phyloP scores from a whole-genome alignment of 2,797 vertebrate species.

The Eutrigla gurnardus region DNA sequence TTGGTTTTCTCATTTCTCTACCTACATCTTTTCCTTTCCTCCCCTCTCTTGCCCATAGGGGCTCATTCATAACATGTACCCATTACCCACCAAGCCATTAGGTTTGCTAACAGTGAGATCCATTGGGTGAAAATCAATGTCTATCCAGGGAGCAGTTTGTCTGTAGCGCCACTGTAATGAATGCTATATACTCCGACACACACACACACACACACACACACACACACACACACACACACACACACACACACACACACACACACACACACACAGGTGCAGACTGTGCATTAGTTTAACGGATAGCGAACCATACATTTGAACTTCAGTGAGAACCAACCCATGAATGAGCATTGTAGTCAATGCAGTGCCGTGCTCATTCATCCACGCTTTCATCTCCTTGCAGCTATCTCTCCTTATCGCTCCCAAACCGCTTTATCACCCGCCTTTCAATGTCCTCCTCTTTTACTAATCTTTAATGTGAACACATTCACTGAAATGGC shows the following conservation, averaged over 20 bases:
- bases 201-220: conserved; percentile 16
- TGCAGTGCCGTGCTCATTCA: conserved; percentile 14
- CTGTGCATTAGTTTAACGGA: conserved; percentile 34
- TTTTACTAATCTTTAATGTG: background rate
- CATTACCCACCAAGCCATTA: conserved; percentile 83
- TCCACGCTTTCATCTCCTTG: conserved; percentile 6
- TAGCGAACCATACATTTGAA: conserved; percentile 49
- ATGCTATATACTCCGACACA: conserved; percentile 69
- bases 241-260: conserved; percentile 4
- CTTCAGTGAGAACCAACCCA: conserved; percentile 37
- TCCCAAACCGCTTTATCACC: conserved; percentile 1
- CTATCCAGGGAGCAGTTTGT: conserved; percentile 82
- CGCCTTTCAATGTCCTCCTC: background rate
- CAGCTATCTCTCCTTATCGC: background rate
- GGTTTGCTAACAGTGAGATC: conserved; percentile 83
- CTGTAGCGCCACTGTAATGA: conserved; percentile 76
- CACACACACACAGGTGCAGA: conserved; percentile 25
- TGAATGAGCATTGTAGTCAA: conserved; percentile 22
- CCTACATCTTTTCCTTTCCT: conserved; percentile 12
- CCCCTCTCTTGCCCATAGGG: conserved; percentile 55
- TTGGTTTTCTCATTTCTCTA: background rate
- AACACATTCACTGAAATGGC: conserved; percentile 1
- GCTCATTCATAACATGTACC: conserved; percentile 80
- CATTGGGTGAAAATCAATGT: conserved; percentile 84
- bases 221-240: conserved; percentile 29